Base-by-base conservation (phyloP, 2,888 invertebrate species). In the Lepas anatifera region DNA sequence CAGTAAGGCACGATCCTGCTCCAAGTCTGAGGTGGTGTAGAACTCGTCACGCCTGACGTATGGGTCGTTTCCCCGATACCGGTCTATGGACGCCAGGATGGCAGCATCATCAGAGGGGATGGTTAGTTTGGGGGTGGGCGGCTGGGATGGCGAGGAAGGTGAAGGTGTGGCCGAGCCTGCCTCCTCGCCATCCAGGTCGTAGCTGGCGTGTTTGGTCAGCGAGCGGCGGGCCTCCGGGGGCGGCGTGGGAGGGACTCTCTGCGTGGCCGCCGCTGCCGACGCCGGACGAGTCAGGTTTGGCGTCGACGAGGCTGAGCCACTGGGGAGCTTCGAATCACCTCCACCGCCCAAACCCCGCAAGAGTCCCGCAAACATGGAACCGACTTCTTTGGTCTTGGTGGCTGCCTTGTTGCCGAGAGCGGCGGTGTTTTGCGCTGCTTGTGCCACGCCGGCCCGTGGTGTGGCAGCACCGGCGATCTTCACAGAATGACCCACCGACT, bases 361-460 rank as follows among this genome's bases (percentile, higher is more conserved):
- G 22, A 64, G 25, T 10, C 64, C 64, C 8, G 64, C 64, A n/a
- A 64, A 35, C 64, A 64, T 64, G 25, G 64, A 64, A 37, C 64
- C 64, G n/a, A 64, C 37, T n/a, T 64, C 64, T 25, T 64, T 64
- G n/a, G 64, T 64, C 64, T 64, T 64, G 37, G 37, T 64, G 37
- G 37, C 64, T 35, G 37, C 64, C 64, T 37, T 64, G 25, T 37
- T 64, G 37, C 64, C 64, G n/a, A 64, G 64, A 22, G 64, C 64
- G 25, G 64, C 37, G 11, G 37, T 8, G 10, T 35, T 35, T n/a
- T 35, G 64, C 37, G 37, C 13, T 10, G 64, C n/a, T n/a, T 22
- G 22, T 3, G 37, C 13, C 37, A 37, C 7, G n/a, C 64, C 64
- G 11, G 64, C 37, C 2, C 64, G 64, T 2, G 37, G n/a, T 10